Percentiles rank a stretch among this genome's conserved stretches.
Conservation (phyloP, 2,797 vertebrate species). For the Scyliorhinus canicula region DNA sequence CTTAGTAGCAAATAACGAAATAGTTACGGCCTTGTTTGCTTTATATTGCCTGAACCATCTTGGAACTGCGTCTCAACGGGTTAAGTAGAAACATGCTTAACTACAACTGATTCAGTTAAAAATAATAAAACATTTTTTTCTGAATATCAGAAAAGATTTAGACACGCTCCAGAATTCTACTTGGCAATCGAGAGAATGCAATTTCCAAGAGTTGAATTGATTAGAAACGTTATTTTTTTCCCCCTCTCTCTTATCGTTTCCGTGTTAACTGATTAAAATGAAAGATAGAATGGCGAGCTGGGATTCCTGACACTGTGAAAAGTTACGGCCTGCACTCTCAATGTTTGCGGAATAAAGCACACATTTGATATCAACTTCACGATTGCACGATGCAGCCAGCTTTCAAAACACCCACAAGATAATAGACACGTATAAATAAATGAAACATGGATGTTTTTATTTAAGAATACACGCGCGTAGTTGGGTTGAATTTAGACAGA, state of each 20-base stretch:
- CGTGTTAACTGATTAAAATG: constrained; percentile 29
- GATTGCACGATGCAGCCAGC: not conserved
- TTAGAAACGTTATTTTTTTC: not conserved
- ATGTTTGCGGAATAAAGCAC: not conserved
- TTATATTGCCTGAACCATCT: not conserved
- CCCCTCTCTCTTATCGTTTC: constrained; percentile 5
- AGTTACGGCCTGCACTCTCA: not conserved
- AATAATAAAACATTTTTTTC: not conserved
- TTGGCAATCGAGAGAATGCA: not conserved
- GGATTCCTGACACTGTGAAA: not conserved
- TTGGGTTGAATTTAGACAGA: not conserved
- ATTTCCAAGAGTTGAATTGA: not conserved
- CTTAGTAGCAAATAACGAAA: not conserved
- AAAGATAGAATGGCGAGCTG: not conserved
- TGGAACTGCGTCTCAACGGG: not conserved
- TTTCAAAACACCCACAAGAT: constrained; percentile 9
- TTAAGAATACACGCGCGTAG: not conserved
- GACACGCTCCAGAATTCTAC: not conserved
- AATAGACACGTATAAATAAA: not conserved
- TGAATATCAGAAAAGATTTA: not conserved
- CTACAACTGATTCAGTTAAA: not conserved
- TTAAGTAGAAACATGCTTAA: not conserved
- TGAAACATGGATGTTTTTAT: not conserved
- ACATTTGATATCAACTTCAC: not conserved
- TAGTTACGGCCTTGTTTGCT: not conserved